Evolutionary conservation across 2,888 invertebrate species (phyloP), one percentile per base, ranked within the genome.

Genomic region (Peribatodes rhomboidaria): DNA sequence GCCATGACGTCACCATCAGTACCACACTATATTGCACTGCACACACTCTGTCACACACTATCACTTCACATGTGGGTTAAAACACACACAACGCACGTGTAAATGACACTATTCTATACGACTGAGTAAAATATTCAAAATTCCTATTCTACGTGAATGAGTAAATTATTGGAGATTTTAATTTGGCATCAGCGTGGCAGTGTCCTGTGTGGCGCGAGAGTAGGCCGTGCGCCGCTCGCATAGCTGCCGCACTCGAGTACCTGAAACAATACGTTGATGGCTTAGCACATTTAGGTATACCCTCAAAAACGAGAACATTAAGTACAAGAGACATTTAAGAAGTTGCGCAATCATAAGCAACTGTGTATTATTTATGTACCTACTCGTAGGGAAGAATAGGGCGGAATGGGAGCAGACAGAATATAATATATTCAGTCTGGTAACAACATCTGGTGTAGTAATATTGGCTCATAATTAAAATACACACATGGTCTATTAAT

Each of bases 1-100:
- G 97, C 97, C 97, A 98, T 98, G 91, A 95, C 85, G 78, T 82
- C 84, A 82, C 80, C 90, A 88, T 89, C 84, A 42, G 54, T 54
- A 18, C 54, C 18, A 16, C 47, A 49, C 47, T 49, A 10, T 27
- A 31, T 14, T 10, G 14, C 46, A 37, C 52, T 35, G 37, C 37
- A 33, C 52, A 22, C 54, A 55, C 54, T 55, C 42, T 66, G 18
- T 18, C 37, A 33, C 52, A 22, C 54, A 55, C 54, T 55, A 55
- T 66, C 87, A 87, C 89, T 85, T 85, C 84, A 87, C 88, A 85
- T 85, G 84, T 84, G 83, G 50, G 60, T 57, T 60, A 58, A 14
- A 33, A 33, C n/a, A 27, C 27, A 60, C 65, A 66, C 76, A 77
- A 83, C 80, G 75, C 84, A 84, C 84, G 70, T 77, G 82, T 69